These are phyloP conservation scores for Archegozetes longisetosus DNA, from an alignment of 1,140 invertebrate genomes.

Conservation along the genomic window DNA sequence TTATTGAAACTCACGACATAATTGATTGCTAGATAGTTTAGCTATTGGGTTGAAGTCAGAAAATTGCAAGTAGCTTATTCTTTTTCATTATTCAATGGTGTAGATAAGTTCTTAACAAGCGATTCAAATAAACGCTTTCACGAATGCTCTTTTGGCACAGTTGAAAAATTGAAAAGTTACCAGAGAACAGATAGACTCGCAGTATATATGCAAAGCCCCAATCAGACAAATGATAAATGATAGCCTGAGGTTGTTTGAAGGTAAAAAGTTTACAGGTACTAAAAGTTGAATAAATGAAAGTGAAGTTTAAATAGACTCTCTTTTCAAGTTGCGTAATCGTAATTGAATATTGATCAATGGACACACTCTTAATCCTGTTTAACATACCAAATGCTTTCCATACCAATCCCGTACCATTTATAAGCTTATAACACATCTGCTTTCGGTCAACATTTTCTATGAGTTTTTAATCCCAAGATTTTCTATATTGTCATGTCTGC, in stretches of 20 bases:
- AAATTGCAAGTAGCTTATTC: neutral
- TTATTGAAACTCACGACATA: neutral
- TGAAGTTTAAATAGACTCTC: too few species aligned
- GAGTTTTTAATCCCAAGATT: neutral
- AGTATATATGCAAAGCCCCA: neutral
- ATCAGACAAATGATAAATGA: neutral
- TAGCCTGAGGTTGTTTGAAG: neutral
- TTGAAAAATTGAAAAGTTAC: neutral
- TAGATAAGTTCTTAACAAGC: neutral
- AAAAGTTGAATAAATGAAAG: too few species aligned
- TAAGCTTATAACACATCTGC: neutral
- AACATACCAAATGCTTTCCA: neutral
- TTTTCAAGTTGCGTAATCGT: too few species aligned
- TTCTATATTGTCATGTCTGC: neutral
- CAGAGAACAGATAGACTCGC: neutral
- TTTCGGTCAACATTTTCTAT: neutral
- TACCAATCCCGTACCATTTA: neutral
- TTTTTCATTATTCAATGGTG: neutral
- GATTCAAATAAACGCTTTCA: neutral
- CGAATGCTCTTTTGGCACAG: neutral
- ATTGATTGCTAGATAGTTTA: neutral
- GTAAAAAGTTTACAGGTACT: too few species aligned
- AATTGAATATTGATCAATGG: neutral
- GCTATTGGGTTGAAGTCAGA: neutral
- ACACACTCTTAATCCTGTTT: neutral